Evolutionary conservation across 2,113 vertebrate genomes (phyloP), one percentile per base, ranked within the genome.

Genomic region (Gavia stellata): DNA sequence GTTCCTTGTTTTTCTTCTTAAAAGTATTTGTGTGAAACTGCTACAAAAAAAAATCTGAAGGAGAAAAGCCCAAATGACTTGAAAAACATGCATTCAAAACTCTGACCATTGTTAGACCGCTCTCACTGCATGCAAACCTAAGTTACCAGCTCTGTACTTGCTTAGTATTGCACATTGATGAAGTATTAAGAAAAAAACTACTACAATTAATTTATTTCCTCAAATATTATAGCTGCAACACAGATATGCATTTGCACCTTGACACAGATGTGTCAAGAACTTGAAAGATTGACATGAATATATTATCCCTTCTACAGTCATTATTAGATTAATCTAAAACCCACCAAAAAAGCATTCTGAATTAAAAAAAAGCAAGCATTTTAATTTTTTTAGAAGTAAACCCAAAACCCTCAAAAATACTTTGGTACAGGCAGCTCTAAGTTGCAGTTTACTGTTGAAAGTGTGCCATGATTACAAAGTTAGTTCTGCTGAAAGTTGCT

Each of bases 381-480:
- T 94, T 74, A 92, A 17, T 31, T 2, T 8, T 8, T 97, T 96
- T 78, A 63, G 23, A 73, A 90, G 24, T 82, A 70, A 90, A 82
- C 62, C 4, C 3, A 92, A 91, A 82, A 31, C 53, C 15, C 1
- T 8, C 9, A 2, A 81, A 91, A 93, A 74, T 19, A 88, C 42
- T 84, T 40, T 52, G 36, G 33, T 55, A 33, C 56, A 81, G 91
- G 88, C 85, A 95, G 87, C 89, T 97, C 31, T 91, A 90, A 62
- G 67, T 42, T 94, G 81, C 52, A 87, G 63, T 74, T 95, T 74
- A 81, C 77, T 91, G 62, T 49, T 84, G 87, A 75, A 94, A 96
- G 75, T 84, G 74, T 93, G 88, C 73, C 66, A 44, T 42, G 72
- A 94, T 94, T 95, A 96, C 82, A 87, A 97, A 95, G 87, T 94